phyloP scores from a whole-genome alignment of 2,888 invertebrate genomes.

The Nephrotoma guestfalica region DNA sequence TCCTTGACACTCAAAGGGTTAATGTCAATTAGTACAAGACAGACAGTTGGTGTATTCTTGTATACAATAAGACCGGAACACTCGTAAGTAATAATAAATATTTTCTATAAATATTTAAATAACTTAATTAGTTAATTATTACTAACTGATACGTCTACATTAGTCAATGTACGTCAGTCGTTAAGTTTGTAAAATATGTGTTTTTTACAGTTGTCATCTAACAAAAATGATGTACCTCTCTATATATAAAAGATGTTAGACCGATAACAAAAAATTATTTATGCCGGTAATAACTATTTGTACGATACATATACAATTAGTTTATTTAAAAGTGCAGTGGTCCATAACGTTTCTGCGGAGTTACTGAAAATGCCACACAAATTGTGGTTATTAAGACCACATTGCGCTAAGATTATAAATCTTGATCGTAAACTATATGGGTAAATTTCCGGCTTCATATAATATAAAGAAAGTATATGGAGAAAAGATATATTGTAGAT shows the following conservation, averaged over 20 bases:
- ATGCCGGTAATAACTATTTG: no score
- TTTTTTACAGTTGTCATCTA: neutral
- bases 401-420: neutral
- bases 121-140: neutral
- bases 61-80: neutral
- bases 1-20: no score
- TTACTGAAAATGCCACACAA: neutral
- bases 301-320: neutral
- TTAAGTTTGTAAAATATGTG: neutral
- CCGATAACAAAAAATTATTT: no score
- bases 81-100: neutral
- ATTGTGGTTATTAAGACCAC: neutral
- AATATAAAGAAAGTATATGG: neutral
- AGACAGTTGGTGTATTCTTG: neutral
- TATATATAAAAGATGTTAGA: no score
- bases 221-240: neutral
- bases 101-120: neutral
- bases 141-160: neutral
- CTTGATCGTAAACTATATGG: neutral
- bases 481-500: neutral
- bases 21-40: neutral
- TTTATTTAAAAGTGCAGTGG: neutral
- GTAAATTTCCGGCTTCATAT: neutral
- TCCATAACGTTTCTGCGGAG: neutral
- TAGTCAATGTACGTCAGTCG: neutral